Conservation (phyloP, 53 echinoderm and acorn worm species). For the Luidia sarsii region DNA sequence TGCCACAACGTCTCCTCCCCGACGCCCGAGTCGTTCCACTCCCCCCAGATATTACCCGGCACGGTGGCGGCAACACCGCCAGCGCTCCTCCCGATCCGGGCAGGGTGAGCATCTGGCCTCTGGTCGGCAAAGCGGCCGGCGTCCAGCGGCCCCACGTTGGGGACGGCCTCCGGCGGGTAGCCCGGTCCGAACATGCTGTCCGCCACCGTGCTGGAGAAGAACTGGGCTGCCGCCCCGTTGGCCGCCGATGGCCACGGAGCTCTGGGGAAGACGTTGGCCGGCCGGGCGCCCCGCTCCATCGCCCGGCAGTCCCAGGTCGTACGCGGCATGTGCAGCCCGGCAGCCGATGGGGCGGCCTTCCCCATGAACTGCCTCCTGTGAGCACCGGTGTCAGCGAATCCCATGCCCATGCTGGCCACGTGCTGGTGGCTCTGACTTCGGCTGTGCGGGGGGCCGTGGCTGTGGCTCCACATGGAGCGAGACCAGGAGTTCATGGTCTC, state of each 20-base stretch:
- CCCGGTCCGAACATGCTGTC: constrained; percentile 35
- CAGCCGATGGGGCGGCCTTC: too few species aligned
- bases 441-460: neutral
- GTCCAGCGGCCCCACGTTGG: neutral
- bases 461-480: too few species aligned
- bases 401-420: too few species aligned
- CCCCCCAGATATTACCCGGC: constrained; percentile 3
- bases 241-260: neutral
- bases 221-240: constrained; percentile 16
- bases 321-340: neutral
- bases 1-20: neutral
- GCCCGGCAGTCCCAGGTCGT: neutral
- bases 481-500: constrained; percentile 6
- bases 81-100: neutral
- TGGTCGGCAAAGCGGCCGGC: neutral
- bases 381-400: neutral
- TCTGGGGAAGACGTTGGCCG: neutral
- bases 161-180: neutral
- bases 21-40: constrained; percentile 10
- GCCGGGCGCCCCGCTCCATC: neutral
- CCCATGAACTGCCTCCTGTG: neutral
- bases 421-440: neutral
- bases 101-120: neutral
- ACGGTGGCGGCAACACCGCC: neutral
- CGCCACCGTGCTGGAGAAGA: constrained; percentile 21